These are phyloP conservation scores for Myrmecophaga tridactyla DNA, from an alignment of 2,113 vertebrate genomes.

Conservation along the genomic window DNA sequence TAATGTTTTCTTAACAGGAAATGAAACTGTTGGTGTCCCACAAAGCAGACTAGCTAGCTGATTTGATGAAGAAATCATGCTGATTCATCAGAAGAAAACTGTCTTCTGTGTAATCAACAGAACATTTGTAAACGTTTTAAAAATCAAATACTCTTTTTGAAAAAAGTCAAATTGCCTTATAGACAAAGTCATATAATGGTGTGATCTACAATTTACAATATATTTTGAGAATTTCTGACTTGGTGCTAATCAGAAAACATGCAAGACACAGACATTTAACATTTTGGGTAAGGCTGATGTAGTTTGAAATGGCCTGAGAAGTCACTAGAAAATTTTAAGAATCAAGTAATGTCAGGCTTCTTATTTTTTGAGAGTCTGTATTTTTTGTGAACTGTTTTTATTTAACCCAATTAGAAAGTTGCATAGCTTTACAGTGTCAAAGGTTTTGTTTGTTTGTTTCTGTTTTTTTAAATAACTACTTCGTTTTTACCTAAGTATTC, in stretches of 20 bases:
- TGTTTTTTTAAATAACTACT: not conserved
- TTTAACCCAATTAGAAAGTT: conserved; percentile 25
- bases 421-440: not conserved
- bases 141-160: conserved; percentile 29
- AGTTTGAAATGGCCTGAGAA: conserved; percentile 18
- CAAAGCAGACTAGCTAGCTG: conserved; percentile 44
- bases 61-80: conserved; percentile 57
- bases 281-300: not conserved
- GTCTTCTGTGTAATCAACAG: conserved; percentile 31
- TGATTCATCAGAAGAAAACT: conserved; percentile 54
- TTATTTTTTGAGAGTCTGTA: not conserved
- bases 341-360: not conserved
- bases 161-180: conserved; percentile 27
- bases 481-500: conserved; percentile 33
- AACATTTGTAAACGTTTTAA: conserved; percentile 49
- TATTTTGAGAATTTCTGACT: conserved; percentile 47
- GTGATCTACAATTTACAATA: conserved; percentile 28
- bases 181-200: conserved; percentile 11
- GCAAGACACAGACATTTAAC: not conserved
- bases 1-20: conserved; percentile 59
- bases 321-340: conserved; percentile 6
- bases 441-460: not conserved
- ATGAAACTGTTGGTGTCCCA: conserved; percentile 33
- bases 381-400: conserved; percentile 22
- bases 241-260: conserved; percentile 28